A percentile compares a stretch with the other conserved stretches of the same genome.
Evolutionary conservation across 2,113 vertebrate species (phyloP).

Genomic region (Cygnus buccinator): DNA sequence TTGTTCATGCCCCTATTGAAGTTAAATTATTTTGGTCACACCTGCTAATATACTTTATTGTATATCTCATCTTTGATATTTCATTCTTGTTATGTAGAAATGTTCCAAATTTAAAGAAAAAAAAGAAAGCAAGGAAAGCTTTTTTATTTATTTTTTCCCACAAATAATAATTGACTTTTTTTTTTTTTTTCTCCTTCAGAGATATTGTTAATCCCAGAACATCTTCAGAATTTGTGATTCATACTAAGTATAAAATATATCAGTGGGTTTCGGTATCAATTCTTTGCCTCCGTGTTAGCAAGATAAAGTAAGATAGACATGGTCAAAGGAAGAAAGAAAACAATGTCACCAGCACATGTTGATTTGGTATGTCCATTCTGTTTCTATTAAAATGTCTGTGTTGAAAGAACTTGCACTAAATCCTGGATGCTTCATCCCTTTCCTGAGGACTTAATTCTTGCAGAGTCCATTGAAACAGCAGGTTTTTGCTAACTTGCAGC

Average conservation of each 20-base stretch:
- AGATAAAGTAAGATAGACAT: not conserved
- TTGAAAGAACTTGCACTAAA: not conserved
- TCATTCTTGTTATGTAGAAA: not conserved
- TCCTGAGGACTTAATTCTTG: not conserved
- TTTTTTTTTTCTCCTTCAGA: not conserved
- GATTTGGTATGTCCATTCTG: not conserved
- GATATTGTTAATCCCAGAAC: not conserved
- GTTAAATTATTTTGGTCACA: not conserved
- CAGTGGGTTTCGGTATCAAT: not conserved
- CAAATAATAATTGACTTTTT: not conserved
- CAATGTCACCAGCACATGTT: not conserved
- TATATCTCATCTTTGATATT: not conserved
- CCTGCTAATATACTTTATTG: not conserved
- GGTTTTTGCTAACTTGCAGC: not conserved
- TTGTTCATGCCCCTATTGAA: not conserved
- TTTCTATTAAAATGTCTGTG: not conserved
- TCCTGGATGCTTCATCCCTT: not conserved
- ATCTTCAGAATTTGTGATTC: not conserved
- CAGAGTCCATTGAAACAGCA: not conserved
- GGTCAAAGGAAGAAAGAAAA: not conserved
- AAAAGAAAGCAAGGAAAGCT: not conserved
- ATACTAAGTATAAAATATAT: not conserved
- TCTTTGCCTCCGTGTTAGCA: not conserved
- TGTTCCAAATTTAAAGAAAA: not conserved
- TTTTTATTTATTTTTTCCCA: not conserved